Conservation (phyloP, 2,797 vertebrate species). For the Ceryle rudis region DNA sequence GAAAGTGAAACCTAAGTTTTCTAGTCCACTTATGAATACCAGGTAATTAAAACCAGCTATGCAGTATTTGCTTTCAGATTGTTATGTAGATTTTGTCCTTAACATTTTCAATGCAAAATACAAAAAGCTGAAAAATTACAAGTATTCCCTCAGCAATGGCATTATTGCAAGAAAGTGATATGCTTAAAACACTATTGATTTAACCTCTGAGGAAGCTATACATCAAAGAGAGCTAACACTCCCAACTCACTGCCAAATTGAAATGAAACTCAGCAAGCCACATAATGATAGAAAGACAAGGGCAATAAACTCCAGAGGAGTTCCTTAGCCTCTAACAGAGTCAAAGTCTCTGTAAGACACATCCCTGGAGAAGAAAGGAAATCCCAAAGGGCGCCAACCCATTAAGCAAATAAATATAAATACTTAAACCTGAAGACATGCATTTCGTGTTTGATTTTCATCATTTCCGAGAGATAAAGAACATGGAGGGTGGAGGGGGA, state of each 20-base stretch:
- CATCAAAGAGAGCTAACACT: slow-evolving; percentile 6
- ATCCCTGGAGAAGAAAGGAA: not conserved
- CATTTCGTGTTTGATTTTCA: not conserved
- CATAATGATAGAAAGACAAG: slow-evolving; percentile 4
- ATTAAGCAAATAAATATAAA: not conserved
- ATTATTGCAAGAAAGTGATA: not conserved
- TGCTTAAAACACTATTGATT: slow-evolving; percentile 44
- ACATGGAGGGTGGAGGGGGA: not conserved
- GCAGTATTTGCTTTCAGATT: not conserved
- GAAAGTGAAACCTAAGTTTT: not conserved
- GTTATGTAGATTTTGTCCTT: not conserved
- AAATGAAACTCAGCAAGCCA: slow-evolving; percentile 49
- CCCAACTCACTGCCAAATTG: not conserved
- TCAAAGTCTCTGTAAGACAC: not conserved
- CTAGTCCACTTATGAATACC: not conserved
- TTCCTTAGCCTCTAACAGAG: not conserved
- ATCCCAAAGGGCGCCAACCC: not conserved
- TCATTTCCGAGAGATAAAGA: not conserved
- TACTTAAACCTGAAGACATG: not conserved
- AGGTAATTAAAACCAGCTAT: not conserved
- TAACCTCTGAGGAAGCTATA: not conserved
- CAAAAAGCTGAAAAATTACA: not conserved
- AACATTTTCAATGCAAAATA: not conserved
- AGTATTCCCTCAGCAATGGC: not conserved
- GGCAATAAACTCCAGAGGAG: not conserved